These are phyloP conservation scores for Colaptes auratus DNA, from an alignment of 2,113 vertebrate genomes.

Conservation along the genomic window DNA sequence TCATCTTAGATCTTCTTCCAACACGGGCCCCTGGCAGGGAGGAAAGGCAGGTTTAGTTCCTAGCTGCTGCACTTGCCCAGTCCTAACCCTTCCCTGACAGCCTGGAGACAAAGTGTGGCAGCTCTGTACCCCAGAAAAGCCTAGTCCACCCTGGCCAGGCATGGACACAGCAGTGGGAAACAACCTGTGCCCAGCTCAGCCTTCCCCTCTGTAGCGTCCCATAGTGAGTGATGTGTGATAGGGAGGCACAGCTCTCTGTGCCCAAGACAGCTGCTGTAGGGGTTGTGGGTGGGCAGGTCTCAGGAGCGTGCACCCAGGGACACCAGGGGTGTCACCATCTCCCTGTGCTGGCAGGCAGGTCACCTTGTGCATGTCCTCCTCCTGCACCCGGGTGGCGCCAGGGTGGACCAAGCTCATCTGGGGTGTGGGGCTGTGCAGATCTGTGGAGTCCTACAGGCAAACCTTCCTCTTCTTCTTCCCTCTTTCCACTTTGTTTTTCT, in stretches of 20 bases:
- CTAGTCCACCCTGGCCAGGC: background rate
- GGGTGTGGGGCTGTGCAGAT: accelerated
- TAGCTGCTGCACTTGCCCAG: background rate
- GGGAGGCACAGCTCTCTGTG: accelerated
- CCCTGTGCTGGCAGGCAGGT: background rate
- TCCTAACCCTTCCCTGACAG: background rate
- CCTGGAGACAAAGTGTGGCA: background rate
- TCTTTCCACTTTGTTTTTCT: background rate
- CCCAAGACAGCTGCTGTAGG: background rate
- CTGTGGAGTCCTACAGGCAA: background rate
- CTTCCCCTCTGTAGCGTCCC: accelerated
- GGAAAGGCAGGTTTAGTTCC: slow-evolving; percentile 4
- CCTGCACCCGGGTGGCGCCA: accelerated
- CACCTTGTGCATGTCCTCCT: background rate
- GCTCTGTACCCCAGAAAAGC: background rate
- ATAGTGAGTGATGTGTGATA: accelerated
- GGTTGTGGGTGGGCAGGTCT: background rate
- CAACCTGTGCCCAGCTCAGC: background rate
- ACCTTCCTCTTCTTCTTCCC: background rate
- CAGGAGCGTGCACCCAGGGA: background rate
- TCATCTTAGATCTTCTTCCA: slow-evolving; percentile 99
- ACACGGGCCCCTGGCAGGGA: slow-evolving; percentile 84
- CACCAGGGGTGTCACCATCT: accelerated
- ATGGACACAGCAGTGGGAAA: background rate
- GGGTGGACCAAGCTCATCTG: accelerated